phyloP scores from a whole-genome alignment of 2,797 vertebrate species.

The Bradypus variegatus region DNA sequence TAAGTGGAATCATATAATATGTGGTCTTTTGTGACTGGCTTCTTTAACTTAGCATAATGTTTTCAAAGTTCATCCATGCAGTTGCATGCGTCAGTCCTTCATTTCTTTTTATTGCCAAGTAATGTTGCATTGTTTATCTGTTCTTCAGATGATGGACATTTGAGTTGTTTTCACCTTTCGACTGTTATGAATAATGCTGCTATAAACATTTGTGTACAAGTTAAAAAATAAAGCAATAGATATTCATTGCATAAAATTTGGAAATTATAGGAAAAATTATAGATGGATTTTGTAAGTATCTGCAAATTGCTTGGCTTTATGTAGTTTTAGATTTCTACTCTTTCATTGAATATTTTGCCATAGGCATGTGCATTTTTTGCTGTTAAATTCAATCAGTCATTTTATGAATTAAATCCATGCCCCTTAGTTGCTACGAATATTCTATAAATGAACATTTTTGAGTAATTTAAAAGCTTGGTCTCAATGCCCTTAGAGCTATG shows the following conservation, averaged over 20 bases:
- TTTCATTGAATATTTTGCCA: background rate
- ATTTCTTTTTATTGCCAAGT: too few relatives aligned
- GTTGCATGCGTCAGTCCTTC: too few relatives aligned
- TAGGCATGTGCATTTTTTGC: background rate
- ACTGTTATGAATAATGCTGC: too few relatives aligned
- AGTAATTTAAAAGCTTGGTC: background rate
- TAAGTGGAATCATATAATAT: too few relatives aligned
- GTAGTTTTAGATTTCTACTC: background rate
- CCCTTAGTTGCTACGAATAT: background rate
- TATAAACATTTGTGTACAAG: too few relatives aligned
- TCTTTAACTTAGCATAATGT: too few relatives aligned
- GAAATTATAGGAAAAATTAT: background rate
- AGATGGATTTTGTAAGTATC: background rate
- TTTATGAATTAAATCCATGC: background rate
- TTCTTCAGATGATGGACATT: too few relatives aligned
- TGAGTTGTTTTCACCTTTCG: too few relatives aligned
- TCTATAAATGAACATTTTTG: background rate
- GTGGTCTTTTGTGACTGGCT: too few relatives aligned
- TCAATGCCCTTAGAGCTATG: background rate
- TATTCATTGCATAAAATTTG: background rate
- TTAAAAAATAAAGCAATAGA: background rate
- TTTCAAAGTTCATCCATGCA: too few relatives aligned
- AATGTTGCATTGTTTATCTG: too few relatives aligned
- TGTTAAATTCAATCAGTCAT: background rate
- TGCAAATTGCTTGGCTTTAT: background rate